Evolutionary conservation across 2,113 vertebrate species (phyloP), one percentile per base, ranked within the genome.

Genomic region (Epinephelus cyanopodus): DNA sequence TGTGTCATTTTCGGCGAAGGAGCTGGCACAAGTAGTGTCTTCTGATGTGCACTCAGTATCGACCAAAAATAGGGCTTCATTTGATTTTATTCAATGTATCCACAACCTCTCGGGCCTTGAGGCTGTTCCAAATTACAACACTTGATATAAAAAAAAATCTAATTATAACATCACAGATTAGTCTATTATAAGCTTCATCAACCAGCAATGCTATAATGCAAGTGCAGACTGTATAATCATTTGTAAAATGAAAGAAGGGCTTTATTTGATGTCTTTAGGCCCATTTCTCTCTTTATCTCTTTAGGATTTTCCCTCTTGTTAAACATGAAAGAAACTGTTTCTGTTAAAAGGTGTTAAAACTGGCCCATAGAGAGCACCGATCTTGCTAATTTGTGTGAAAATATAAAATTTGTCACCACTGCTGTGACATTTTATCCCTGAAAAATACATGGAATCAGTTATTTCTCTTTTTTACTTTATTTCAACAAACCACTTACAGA

Each of bases 71-170:
- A 50, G 47, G n/a, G 33, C 54, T 72, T 67, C 13, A 5, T 72
- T 70, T 78, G 56, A 66, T 71, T 77, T 71, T 66, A 69, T 60
- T 86, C 33, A 77, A 9, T n/a, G 18, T 29, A 45, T 60, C 6
- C 0, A 57, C 53, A 56, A 48, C 61, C 42, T 71, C 58, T 53
- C 7, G 15, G 45, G 78, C 57, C 69, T 82, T 57, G 21, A 74
- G 63, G 60, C 79, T 58, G 42, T 67, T 83, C 45, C 66, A 79
- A 75, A 81, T 56, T 48, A 63, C 54, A 86, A 64, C 69, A 70
- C 21, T 53, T 72, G 18, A 67, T 62, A 61, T 76, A 45, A 63
- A 68, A 74, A 68, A 74, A 67, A 70, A 48, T 15, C 1, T 6
- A 64, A 86, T 71, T 64, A 3, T n/a, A 62, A 66, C 48, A 71